Evolutionary conservation across 2,113 vertebrate genomes (phyloP).

Genomic region (Balaeniceps rex): DNA sequence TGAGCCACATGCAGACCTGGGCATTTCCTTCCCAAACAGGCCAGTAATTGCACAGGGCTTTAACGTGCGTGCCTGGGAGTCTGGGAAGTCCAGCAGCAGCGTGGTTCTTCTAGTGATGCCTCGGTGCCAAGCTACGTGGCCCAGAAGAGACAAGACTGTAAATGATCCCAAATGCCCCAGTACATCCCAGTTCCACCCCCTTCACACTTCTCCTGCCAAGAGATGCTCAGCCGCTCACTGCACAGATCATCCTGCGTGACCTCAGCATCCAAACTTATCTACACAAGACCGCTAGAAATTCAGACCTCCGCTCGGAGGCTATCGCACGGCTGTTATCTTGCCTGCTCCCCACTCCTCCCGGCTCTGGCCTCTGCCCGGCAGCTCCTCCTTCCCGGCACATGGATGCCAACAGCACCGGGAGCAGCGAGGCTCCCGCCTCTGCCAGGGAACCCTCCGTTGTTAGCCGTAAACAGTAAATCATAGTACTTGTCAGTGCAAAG

Average conservation of each 20-base stretch:
- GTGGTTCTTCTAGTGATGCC: not conserved
- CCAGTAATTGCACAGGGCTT: not conserved
- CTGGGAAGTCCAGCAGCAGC: not conserved
- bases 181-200: not conserved
- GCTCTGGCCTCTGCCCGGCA: not conserved
- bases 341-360: not conserved
- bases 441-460: not conserved
- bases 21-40: not conserved
- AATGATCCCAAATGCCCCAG: not conserved
- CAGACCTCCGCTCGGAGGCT: not conserved
- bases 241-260: not conserved
- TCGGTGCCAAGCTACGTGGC: not conserved
- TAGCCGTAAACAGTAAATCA: not conserved
- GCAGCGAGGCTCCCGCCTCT: not conserved
- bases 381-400: not conserved
- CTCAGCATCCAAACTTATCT: not conserved
- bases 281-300: not conserved
- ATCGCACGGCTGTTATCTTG: rapidly evolving
- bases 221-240: not conserved
- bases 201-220: not conserved
- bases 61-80: not conserved
- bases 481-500: not conserved
- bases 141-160: not conserved
- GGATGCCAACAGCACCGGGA: not conserved
- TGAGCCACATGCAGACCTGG: not conserved